Conservation (phyloP, 2,888 invertebrate genomes). For the Aleiodes alternator region DNA sequence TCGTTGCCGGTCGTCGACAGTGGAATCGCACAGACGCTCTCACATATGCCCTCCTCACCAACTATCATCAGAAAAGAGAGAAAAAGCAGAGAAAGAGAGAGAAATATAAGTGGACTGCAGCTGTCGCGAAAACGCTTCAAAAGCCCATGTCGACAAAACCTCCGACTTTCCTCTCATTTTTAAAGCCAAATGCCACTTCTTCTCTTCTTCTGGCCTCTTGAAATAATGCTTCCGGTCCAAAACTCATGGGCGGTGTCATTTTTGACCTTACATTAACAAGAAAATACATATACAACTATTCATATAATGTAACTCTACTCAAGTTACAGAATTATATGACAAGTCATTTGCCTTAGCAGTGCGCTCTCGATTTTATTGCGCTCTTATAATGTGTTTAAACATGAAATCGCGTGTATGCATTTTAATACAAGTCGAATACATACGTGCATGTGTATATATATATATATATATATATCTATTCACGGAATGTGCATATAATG, state of each 20-base stretch:
- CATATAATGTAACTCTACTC: background rate
- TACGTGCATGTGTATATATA: no score
- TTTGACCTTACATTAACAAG: constrained; percentile 23
- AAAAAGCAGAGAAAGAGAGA: background rate
- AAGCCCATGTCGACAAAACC: constrained; percentile 17
- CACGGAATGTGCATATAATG: constrained; percentile 30
- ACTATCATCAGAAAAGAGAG: constrained; percentile 19
- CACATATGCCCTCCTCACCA: constrained; percentile 26
- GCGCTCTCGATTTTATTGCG: constrained; percentile 27
- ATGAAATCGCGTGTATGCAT: constrained; percentile 33
- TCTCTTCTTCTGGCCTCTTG: background rate
- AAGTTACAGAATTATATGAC: constrained; percentile 31
- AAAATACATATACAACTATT: constrained; percentile 3
- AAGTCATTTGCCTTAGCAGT: constrained; percentile 21
- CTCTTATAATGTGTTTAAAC: constrained; percentile 15
- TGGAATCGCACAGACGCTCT: constrained; percentile 19
- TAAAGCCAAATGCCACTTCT: background rate
- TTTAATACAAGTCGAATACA: constrained; percentile 7
- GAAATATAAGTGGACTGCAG: constrained; percentile 21
- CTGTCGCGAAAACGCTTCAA: constrained; percentile 34
- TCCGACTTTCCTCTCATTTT: constrained; percentile 25
- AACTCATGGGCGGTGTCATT: constrained; percentile 17
- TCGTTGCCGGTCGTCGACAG: constrained; percentile 10
- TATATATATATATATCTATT: background rate
- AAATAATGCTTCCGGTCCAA: constrained; percentile 32